Conservation (phyloP, 2,113 vertebrate genomes). For the western clawed frog (Xenopus tropicalis) region DNA sequence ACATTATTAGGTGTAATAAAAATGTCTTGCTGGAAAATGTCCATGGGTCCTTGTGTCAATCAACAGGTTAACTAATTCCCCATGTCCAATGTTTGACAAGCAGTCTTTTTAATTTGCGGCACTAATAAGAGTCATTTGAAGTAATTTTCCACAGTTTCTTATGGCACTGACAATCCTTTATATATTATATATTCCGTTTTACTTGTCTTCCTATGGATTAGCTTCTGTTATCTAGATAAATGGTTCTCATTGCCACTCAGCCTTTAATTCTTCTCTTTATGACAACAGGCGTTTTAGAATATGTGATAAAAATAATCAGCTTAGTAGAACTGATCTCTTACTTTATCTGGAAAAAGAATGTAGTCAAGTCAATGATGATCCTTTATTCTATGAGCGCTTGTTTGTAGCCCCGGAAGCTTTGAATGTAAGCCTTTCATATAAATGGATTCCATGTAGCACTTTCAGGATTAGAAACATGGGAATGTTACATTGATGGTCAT, state of each 20-base stretch:
- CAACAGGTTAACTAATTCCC: no score
- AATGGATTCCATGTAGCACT: conserved; percentile 27
- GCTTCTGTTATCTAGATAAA: conserved; percentile 35
- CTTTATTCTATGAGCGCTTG: conserved; percentile 26
- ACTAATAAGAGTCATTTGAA: conserved; percentile 17
- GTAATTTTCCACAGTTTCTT: conserved; percentile 7
- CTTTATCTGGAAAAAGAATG: conserved; percentile 32
- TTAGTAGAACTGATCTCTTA: conserved; percentile 25
- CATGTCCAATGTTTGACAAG: no score
- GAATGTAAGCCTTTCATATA: conserved; percentile 25
- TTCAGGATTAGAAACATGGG: conserved; percentile 28
- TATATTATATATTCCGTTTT: conserved; percentile 22
- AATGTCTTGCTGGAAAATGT: no score
- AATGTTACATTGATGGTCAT: conserved; percentile 22
- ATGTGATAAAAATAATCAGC: conserved; percentile 42
- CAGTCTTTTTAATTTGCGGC: no score
- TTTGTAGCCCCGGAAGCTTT: background rate
- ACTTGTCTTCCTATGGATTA: conserved; percentile 37
- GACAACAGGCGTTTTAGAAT: conserved; percentile 40
- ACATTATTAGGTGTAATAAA: no score
- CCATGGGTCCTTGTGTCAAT: no score
- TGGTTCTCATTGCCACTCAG: conserved; percentile 33
- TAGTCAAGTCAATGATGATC: conserved; percentile 18
- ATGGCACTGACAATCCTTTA: conserved; percentile 19
- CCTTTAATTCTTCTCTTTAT: conserved; percentile 5